phyloP scores from a whole-genome alignment of 35 echinoderm and acorn worm species.

The Lytechinus pictus region DNA sequence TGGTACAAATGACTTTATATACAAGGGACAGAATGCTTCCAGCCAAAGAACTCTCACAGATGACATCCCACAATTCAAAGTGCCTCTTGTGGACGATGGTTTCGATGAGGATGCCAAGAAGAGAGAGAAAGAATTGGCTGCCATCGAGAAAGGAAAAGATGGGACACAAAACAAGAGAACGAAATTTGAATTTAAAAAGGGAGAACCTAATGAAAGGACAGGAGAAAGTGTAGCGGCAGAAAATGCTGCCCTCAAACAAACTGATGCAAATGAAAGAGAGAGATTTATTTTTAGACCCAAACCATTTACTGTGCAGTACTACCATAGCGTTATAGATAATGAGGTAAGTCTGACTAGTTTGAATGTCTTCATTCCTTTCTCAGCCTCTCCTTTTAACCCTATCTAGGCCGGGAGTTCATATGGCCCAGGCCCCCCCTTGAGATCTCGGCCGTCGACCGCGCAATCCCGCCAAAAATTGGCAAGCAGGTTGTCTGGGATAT shows the following conservation, averaged over 20 bases:
- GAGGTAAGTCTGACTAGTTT: constrained; percentile 17
- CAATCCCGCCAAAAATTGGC: too few relatives aligned
- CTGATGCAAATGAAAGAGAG: neutral
- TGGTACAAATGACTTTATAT: neutral
- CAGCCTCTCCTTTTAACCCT: too few relatives aligned
- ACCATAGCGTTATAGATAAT: constrained; percentile 33
- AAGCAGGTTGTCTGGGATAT: too few relatives aligned
- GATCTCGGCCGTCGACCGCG: too few relatives aligned
- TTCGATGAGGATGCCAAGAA: neutral
- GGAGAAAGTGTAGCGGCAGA: constrained; percentile 16
- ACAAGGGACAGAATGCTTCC: neutral
- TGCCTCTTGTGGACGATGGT: neutral
- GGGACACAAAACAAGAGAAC: neutral
- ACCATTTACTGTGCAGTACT: constrained; percentile 38
- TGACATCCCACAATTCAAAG: neutral
- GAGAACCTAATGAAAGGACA: constrained; percentile 1
- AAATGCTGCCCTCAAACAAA: neutral
- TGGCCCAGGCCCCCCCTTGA: too few relatives aligned
- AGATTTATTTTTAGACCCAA: constrained; percentile 22
- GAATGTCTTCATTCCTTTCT: too few relatives aligned
- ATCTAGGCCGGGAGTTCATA: too few relatives aligned
- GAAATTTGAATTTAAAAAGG: neutral
- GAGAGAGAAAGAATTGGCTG: neutral
- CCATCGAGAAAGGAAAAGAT: neutral
- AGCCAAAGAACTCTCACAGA: neutral